Evolutionary conservation across 2,888 invertebrate species (phyloP), one percentile per base, ranked within the genome.

Genomic region (Caenorhabditis sinica): DNA sequence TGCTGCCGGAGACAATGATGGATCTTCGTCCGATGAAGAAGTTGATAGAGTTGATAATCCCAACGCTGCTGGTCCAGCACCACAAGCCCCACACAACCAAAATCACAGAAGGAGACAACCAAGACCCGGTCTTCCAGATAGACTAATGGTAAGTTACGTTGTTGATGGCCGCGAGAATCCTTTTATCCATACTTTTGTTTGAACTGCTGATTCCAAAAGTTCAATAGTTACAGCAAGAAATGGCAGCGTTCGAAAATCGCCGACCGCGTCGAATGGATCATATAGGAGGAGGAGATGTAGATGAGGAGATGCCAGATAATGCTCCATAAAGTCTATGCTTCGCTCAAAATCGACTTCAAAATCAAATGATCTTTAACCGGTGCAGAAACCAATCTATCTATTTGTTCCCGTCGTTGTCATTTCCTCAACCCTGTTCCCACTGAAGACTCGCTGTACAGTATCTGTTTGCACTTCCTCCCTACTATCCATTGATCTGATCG

Each of bases 281-380:
- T 20, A 6, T 65, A n/a, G 80, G 58, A 1, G 80, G 56, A 2
- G 72, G 65, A 17, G 80, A 80, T 43, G 33, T 45, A 23, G 80
- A 80, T 56, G 80, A 80, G 23, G 80, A 80, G 36, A 80, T 80
- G 80, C 72, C 80, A 20, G 80, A 80, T n/a, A 72, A 72, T 15
- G 36, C 45, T 9, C 45, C 33, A 0, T 80, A 33, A 66, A n/a
- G n/a, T 20, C 8, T 28, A 75, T 30, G 49, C 30, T 28, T 69
- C 56, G 28, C 25, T 58, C 13, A 51, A 17, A 15, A 17, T 40
- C 20, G 33, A 25, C 9, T 61, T 68, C 51, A 13, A 23, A 45
- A 68, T 20, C 43, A 45, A 45, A 17, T 61, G 76, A 76, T 69
- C 68, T 76, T 45, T 8, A 23, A 40, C 75, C 75, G 75, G 75